phyloP scores from a whole-genome alignment of 2,113 vertebrate species.

The Carlito syrichta region DNA sequence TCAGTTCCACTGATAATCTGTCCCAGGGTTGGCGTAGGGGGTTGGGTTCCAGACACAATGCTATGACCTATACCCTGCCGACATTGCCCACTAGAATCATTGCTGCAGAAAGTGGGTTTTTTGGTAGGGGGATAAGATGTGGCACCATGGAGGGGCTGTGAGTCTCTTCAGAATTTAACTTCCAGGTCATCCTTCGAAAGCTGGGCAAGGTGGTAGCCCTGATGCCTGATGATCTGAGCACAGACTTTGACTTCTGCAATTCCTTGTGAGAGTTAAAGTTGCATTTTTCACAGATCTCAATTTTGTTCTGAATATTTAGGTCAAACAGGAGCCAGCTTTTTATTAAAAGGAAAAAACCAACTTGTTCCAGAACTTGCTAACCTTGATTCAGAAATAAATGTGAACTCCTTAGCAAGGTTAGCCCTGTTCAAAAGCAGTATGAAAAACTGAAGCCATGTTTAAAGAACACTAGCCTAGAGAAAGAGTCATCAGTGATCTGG shows the following conservation, averaged over 20 bases:
- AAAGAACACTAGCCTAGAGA: constrained; percentile 18
- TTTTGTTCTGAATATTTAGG: constrained; percentile 16
- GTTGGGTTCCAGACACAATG: background rate
- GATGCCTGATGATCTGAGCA: background rate
- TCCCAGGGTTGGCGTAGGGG: background rate
- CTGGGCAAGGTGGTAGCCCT: background rate
- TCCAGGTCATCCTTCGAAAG: background rate
- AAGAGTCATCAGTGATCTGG: background rate
- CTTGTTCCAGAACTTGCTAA: background rate
- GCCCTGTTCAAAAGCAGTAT: background rate
- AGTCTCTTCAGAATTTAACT: background rate
- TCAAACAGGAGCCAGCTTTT: background rate
- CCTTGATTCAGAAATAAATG: background rate
- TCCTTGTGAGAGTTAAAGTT: too few relatives aligned
- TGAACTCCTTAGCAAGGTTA: background rate
- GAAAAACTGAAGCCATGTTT: constrained; percentile 24
- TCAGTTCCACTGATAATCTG: background rate
- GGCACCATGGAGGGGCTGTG: background rate
- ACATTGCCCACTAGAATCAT: background rate
- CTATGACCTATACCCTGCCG: background rate
- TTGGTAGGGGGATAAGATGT: fast-evolving
- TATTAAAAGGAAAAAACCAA: background rate
- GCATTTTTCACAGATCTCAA: background rate
- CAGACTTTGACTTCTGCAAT: background rate
- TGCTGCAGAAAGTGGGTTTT: background rate